Evolutionary conservation across 2,797 vertebrate species (phyloP).

Genomic region (Silurus lanzhouensis): DNA sequence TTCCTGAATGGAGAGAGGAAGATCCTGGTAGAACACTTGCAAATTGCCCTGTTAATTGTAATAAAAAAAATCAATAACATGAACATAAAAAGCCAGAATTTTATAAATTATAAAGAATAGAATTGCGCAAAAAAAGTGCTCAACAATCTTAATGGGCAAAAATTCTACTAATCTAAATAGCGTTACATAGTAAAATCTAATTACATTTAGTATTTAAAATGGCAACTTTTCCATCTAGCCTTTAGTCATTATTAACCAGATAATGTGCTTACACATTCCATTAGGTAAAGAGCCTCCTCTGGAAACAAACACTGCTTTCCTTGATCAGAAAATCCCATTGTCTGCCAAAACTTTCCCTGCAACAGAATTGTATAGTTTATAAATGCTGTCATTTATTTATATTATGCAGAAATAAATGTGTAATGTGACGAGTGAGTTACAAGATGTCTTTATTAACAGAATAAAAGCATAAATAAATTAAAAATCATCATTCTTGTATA

Average conservation of each 20-base stretch:
- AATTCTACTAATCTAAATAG: not conserved
- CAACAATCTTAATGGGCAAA: not conserved
- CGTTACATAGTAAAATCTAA: no score
- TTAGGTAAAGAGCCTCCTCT: constrained; percentile 92
- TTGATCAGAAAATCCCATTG: constrained; percentile 86
- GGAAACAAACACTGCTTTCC: constrained; percentile 87
- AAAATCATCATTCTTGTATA: not conserved
- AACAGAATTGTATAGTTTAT: not conserved
- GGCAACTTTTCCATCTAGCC: not conserved
- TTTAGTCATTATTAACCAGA: not conserved
- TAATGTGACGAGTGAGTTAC: not conserved
- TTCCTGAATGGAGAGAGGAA: constrained; percentile 91
- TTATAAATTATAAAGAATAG: no score
- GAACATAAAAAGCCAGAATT: no score
- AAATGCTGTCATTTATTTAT: not conserved
- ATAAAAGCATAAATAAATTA: not conserved
- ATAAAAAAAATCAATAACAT: constrained; percentile 13
- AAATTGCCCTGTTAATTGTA: constrained; percentile 81
- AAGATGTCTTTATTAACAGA: not conserved
- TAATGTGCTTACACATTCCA: constrained; percentile 91
- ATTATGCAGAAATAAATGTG: no score
- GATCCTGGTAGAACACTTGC: constrained; percentile 83
- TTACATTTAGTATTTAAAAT: not conserved
- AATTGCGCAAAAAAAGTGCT: not conserved
- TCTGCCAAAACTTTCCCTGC: constrained; percentile 98